Evolutionary conservation across 2,888 invertebrate genomes (phyloP).

Genomic region (Erpobdella octoculata): DNA sequence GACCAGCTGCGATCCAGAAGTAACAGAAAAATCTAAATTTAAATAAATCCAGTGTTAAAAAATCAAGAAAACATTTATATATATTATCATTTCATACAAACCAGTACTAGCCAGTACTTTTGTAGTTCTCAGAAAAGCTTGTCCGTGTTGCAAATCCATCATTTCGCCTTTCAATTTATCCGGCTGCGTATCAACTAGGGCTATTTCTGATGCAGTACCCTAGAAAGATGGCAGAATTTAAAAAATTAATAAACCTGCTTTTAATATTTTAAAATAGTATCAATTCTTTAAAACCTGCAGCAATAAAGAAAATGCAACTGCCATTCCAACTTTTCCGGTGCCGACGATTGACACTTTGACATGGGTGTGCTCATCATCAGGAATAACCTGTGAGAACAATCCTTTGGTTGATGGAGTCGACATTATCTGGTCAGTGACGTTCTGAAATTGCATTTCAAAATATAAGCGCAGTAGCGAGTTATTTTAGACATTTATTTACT

Average conservation of each 20-base stretch:
- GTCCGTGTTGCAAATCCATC: constrained; percentile 83
- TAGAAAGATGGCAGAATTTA: constrained; percentile 16
- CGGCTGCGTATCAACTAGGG: constrained; percentile 70
- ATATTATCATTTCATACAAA: constrained; percentile 38
- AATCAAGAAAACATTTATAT: background rate
- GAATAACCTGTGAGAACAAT: constrained; percentile 19
- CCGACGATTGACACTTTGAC: constrained; percentile 75
- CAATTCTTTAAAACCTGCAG: constrained; percentile 60
- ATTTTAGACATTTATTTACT: too few relatives aligned
- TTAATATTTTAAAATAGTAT: background rate
- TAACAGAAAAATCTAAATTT: constrained; percentile 5
- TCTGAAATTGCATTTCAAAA: too few relatives aligned
- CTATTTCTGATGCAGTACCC: constrained; percentile 61
- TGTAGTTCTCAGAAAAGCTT: constrained; percentile 69
- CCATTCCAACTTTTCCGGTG: constrained; percentile 79
- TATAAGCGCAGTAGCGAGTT: too few relatives aligned
- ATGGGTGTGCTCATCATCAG: constrained; percentile 19
- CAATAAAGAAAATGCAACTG: constrained; percentile 75
- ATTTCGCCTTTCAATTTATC: constrained; percentile 80
- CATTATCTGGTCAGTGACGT: too few relatives aligned
- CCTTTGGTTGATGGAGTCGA: constrained; percentile 13
- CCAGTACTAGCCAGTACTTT: constrained; percentile 68
- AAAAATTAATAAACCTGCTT: background rate
- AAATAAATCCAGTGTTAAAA: too few relatives aligned
- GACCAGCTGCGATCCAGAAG: constrained; percentile 58